Conservation (phyloP, 2,797 vertebrate species). For the Rhinogobio ventralis region DNA sequence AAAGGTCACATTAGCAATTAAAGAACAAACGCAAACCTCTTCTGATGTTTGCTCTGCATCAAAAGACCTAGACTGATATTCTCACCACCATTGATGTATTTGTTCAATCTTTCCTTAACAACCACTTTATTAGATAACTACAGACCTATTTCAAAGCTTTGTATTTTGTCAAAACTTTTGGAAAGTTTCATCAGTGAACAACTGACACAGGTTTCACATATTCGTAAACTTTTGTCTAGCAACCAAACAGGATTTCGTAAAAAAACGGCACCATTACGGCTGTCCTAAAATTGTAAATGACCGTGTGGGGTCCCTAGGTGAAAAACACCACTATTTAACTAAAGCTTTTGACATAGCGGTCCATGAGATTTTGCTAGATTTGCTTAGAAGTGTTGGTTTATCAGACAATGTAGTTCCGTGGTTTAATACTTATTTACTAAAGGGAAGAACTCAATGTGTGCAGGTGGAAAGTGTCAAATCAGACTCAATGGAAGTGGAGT, state of each 20-base stretch:
- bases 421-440: too few relatives aligned
- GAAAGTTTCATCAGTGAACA: not conserved
- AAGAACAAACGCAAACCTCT: too few relatives aligned
- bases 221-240: not conserved
- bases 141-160: not conserved
- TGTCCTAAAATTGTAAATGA: not conserved
- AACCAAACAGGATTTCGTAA: not conserved
- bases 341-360: too few relatives aligned
- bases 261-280: not conserved
- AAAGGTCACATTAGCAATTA: too few relatives aligned
- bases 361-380: too few relatives aligned
- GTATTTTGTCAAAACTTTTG: not conserved
- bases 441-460: too few relatives aligned
- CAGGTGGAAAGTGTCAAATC: too few relatives aligned
- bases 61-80: not conserved
- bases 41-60: too few relatives aligned
- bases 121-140: not conserved
- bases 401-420: too few relatives aligned
- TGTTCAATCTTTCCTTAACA: not conserved
- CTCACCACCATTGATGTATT: not conserved
- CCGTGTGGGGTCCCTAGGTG: not conserved
- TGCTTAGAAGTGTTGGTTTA: too few relatives aligned
- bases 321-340: not conserved
- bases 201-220: not conserved
- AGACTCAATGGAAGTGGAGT: too few relatives aligned